Conservation (phyloP, 2,113 vertebrate genomes). For the Phrynosoma platyrhinos region DNA sequence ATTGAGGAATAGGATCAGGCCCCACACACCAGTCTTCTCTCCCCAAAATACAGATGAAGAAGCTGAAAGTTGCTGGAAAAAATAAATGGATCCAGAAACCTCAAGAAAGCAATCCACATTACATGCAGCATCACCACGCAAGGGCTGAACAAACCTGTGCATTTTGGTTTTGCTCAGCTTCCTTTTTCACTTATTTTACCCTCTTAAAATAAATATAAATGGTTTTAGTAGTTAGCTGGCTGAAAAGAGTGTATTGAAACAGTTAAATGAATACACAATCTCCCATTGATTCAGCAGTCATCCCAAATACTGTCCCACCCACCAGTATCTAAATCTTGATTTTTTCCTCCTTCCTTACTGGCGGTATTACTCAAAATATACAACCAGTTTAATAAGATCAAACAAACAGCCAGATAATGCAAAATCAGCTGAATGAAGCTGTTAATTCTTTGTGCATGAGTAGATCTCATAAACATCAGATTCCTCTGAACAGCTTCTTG, state of each 20-base stretch:
- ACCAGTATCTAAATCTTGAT: not conserved
- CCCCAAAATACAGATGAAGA: not conserved
- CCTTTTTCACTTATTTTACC: not conserved
- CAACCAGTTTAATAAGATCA: not conserved
- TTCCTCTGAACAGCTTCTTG: not conserved
- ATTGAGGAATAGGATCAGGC: too few relatives aligned
- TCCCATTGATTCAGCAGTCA: not conserved
- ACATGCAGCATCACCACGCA: not conserved
- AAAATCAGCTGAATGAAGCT: not conserved
- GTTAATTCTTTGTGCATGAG: constrained; percentile 26
- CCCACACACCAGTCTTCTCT: not conserved
- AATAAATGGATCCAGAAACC: not conserved
- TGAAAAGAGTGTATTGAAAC: not conserved
- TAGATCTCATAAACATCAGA: not conserved
- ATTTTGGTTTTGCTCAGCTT: not conserved
- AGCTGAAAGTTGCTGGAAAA: not conserved
- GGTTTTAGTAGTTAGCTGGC: not conserved
- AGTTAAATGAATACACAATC: not conserved
- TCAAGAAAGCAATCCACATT: not conserved
- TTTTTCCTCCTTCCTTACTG: not conserved
- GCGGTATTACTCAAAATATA: not conserved
- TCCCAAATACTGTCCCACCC: not conserved
- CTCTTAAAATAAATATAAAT: not conserved
- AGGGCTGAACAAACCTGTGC: too few relatives aligned
- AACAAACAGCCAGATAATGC: not conserved